Evolutionary conservation across 1,140 invertebrate species (phyloP).

Genomic region (Sitobion miscanthi): DNA sequence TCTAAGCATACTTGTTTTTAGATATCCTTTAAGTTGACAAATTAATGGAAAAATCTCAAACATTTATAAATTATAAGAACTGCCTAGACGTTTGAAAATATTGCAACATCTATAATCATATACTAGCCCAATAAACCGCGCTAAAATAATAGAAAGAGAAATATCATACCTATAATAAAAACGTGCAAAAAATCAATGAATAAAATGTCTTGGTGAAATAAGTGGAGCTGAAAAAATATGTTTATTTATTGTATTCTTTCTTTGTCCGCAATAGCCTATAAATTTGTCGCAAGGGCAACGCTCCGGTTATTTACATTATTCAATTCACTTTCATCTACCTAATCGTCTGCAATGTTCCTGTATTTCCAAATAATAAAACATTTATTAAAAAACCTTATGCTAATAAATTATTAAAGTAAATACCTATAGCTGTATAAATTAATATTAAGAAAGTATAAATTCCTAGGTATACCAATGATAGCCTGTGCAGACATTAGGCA

Average conservation of each 20-base stretch:
- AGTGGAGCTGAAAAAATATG: slow-evolving; percentile 47
- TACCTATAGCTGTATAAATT: background rate
- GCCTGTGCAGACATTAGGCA: background rate
- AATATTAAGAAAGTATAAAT: background rate
- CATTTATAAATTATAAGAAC: background rate
- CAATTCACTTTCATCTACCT: slow-evolving; percentile 22
- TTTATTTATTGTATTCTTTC: slow-evolving; percentile 19
- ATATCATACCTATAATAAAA: slow-evolving; percentile 26
- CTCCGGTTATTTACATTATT: background rate
- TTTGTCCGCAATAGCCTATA: slow-evolving; percentile 13
- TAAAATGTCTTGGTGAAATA: background rate
- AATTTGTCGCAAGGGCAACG: background rate
- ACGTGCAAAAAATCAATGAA: slow-evolving; percentile 30
- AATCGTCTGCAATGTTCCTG: background rate
- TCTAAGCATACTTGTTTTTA: no score
- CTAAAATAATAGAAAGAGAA: background rate
- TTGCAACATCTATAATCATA: background rate
- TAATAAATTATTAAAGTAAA: slow-evolving; percentile 1
- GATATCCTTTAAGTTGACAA: background rate
- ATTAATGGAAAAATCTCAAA: background rate
- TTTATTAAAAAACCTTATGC: background rate
- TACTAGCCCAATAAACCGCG: background rate
- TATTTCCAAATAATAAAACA: background rate
- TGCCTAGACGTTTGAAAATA: background rate
- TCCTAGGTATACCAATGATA: background rate